Percentiles rank a stretch among this genome's conserved stretches.
phyloP scores from a whole-genome alignment of 2,888 invertebrate species.

The Phytoseiulus persimilis region DNA sequence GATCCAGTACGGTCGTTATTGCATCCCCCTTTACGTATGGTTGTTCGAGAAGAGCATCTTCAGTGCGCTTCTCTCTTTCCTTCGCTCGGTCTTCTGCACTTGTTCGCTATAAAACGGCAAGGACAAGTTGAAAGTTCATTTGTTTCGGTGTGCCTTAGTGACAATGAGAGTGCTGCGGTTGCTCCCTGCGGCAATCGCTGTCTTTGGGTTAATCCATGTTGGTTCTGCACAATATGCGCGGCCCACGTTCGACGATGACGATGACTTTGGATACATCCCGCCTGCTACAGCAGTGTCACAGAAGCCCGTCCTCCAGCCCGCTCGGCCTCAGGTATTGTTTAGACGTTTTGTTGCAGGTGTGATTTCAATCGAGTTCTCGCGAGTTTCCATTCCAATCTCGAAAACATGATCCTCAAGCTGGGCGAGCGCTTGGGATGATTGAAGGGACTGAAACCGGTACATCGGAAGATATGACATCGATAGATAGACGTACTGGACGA shows the following conservation, averaged over 20 bases:
- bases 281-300: background rate
- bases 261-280: slow-evolving; percentile 35
- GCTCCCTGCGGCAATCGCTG: background rate
- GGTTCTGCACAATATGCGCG: slow-evolving; percentile 16
- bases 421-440: too few relatives aligned
- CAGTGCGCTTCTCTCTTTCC: background rate
- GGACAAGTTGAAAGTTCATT: slow-evolving; percentile 5
- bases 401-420: too few relatives aligned
- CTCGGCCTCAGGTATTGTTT: slow-evolving; percentile 30
- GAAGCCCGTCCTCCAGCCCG: background rate
- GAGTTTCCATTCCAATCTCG: too few relatives aligned
- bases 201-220: background rate
- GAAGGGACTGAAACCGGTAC: too few relatives aligned
- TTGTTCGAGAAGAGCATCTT: background rate
- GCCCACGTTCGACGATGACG: slow-evolving; percentile 36
- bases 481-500: too few relatives aligned
- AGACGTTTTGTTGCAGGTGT: background rate
- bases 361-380: too few relatives aligned
- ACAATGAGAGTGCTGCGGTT: background rate
- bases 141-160: background rate
- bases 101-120: slow-evolving; percentile 5
- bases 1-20: background rate
- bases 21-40: background rate
- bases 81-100: background rate
- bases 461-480: too few relatives aligned